Percentiles rank a stretch among this genome's conserved stretches.
phyloP scores from a whole-genome alignment of 2,797 vertebrate genomes.

The Cottoperca gobio region DNA sequence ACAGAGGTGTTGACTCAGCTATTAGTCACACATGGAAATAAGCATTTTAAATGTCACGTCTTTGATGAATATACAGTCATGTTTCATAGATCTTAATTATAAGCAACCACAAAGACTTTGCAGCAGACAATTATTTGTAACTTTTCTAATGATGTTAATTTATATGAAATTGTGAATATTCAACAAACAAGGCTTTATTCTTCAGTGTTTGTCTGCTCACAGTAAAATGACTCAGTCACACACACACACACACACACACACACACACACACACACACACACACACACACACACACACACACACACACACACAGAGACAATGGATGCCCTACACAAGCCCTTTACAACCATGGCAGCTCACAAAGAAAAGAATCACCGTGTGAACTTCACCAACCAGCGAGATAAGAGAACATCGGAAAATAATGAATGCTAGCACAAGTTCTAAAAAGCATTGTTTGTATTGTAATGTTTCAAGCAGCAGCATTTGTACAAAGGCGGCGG shows the following conservation, averaged over 20 bases:
- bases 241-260: not conserved
- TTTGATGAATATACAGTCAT: slow-evolving; percentile 31
- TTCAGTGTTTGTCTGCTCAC: not conserved
- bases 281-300: not conserved
- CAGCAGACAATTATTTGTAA: slow-evolving; percentile 24
- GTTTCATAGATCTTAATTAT: slow-evolving; percentile 44
- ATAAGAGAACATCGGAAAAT: slow-evolving; percentile 26
- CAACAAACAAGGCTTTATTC: not conserved
- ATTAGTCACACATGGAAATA: slow-evolving; percentile 38
- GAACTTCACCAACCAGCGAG: slow-evolving; percentile 26
- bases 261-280: not conserved
- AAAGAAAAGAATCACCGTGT: slow-evolving; percentile 14
- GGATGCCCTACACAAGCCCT: slow-evolving; percentile 1
- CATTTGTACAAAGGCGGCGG: not conserved
- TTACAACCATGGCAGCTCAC: slow-evolving; percentile 21
- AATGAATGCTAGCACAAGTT: slow-evolving; percentile 22
- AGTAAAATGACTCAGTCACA: not conserved
- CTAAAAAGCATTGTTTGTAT: slow-evolving; percentile 8
- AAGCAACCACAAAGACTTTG: slow-evolving; percentile 9
- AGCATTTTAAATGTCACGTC: slow-evolving; percentile 22
- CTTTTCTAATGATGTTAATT: slow-evolving; percentile 12
- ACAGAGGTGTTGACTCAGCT: slow-evolving; percentile 29
- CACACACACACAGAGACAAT: not conserved
- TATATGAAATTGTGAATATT: slow-evolving; percentile 5
- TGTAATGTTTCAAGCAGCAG: slow-evolving; percentile 12